Base-by-base conservation (phyloP, 2,888 invertebrate genomes). In the Sepioteuthis lessoniana region DNA sequence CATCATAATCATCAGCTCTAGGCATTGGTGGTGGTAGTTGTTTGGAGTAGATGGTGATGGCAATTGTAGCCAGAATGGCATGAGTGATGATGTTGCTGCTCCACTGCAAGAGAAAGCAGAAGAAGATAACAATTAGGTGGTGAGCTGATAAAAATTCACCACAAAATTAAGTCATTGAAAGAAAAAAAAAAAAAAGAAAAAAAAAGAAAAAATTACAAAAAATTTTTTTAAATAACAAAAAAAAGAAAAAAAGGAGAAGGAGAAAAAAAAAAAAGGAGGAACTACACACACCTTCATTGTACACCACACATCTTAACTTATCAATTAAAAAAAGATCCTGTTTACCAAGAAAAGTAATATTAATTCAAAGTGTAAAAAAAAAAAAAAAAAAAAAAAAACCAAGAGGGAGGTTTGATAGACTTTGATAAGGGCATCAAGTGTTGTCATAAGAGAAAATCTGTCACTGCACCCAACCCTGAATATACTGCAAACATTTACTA, bases 241-340 rank as follows among this genome's bases (percentile, higher is more conserved):
- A 76, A 31, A 31, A n/a, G 31, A n/a, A 76, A 31, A 10, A n/a
- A n/a, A n/a, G n/a, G 31, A n/a, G 7, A 76, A 76, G 31, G 1
- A 31, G 31, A n/a, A 31, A 28, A 76, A 76, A 76, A 31, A n/a
- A n/a, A n/a, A n/a, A 8, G 31, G 31, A 8, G 10, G 8, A 13
- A 76, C 76, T 76, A 76, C 92, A 92, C 42, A 92, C 92, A 92
- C 92, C 92, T 92, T 92, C 92, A 92, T 42, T 92, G 92, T 47
- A 92, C 92, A 92, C 92, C 92, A 92, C 47, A 92, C 46, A 42
- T 92, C 47, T 47, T 92, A 25, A 47, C 92, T 76, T 76, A 76
- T n/a, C n/a, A 76, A 76, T n/a, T 76, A 46, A n/a, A n/a, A 92
- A 46, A 13, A 92, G 16, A n/a, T 92, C 92, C 46, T 92, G 91